Conservation (phyloP, 2,797 vertebrate species). For the Siniperca undulata region DNA sequence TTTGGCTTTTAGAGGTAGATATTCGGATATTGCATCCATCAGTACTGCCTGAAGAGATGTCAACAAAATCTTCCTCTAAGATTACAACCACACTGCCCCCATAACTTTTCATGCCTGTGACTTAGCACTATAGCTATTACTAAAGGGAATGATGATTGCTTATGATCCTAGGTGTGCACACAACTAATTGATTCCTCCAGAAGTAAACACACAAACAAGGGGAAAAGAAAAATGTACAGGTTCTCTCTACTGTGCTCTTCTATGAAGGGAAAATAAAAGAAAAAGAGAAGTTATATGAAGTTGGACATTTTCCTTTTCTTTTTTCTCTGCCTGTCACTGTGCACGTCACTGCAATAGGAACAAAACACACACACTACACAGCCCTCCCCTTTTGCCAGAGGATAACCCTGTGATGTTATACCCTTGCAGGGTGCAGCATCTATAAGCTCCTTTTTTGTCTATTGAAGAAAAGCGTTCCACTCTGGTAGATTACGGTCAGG, state of each 20-base stretch:
- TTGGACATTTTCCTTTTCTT: constrained; percentile 21
- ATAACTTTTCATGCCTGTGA: constrained; percentile 14
- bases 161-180: constrained; percentile 6
- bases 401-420: constrained; percentile 74
- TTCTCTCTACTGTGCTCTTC: background rate
- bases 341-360: constrained; percentile 29
- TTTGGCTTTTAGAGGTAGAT: constrained; percentile 56
- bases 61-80: constrained; percentile 44
- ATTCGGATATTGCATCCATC: constrained; percentile 35
- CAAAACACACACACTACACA: constrained; percentile 51
- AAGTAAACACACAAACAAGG: constrained; percentile 6
- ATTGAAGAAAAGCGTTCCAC: constrained; percentile 81
- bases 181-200: constrained; percentile 22
- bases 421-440: constrained; percentile 71
- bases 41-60: constrained; percentile 42
- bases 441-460: constrained; percentile 79
- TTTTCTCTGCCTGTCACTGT: constrained; percentile 21
- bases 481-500: constrained; percentile 83
- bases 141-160: constrained; percentile 3
- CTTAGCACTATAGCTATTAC: background rate
- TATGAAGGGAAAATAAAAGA: background rate
- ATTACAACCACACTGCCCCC: constrained; percentile 21
- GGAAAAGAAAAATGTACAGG: background rate
- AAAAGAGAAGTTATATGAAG: constrained; percentile 22
- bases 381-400: constrained; percentile 54